Percentiles rank a stretch among this genome's conserved stretches.
These are phyloP conservation scores for Montipora sp. DNA, from an alignment of 64 coral and sea anemone genomes.

Conservation along the genomic window DNA sequence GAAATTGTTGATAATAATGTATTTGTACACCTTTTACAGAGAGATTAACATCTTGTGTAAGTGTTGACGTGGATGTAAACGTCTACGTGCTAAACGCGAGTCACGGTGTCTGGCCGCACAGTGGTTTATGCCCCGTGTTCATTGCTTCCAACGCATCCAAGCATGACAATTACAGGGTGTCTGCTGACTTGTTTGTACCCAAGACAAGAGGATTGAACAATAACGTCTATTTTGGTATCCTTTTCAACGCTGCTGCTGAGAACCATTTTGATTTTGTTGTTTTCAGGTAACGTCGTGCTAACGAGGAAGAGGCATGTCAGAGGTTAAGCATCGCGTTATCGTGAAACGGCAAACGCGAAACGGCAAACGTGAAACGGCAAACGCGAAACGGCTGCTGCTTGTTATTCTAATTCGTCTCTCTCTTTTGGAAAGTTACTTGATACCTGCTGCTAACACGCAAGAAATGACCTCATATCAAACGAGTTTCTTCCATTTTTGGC, in stretches of 20 bases:
- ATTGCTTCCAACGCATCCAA: not conserved
- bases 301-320: too few species aligned
- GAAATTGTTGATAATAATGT: too few species aligned
- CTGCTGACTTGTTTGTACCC: conserved; percentile 8
- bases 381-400: too few species aligned
- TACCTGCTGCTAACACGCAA: too few species aligned
- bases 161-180: conserved; percentile 16
- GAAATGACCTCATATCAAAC: too few species aligned
- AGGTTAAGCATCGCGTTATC: too few species aligned
- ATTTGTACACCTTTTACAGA: not conserved
- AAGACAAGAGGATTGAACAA: not conserved
- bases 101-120: not conserved
- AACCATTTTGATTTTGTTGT: conserved; percentile 15
- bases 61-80: not conserved
- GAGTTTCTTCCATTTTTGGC: too few species aligned
- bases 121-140: not conserved
- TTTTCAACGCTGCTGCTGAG: conserved; percentile 13
- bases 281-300: conserved; percentile 1
- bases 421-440: too few species aligned
- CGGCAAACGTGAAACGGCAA: too few species aligned
- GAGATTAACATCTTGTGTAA: conserved; percentile 12
- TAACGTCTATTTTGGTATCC: not conserved
- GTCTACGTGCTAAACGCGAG: conserved; percentile 22
- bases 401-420: too few species aligned
- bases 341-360: too few species aligned